phyloP scores from a whole-genome alignment of 2,888 invertebrate species.

The Drosophila emarginata region DNA sequence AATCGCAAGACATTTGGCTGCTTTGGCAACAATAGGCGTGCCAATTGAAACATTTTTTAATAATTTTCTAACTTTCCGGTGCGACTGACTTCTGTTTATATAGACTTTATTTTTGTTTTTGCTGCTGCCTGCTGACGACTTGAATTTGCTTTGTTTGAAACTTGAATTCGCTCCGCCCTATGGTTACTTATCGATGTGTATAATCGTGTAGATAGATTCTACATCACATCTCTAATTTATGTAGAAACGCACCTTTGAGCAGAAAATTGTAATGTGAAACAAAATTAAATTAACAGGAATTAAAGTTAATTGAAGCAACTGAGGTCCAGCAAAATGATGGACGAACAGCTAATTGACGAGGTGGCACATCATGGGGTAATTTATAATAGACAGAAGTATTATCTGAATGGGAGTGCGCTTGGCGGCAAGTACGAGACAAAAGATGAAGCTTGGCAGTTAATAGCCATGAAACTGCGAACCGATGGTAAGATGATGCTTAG shows the following conservation, averaged over 20 bases:
- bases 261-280: conserved; percentile 12
- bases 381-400: conserved; percentile 82
- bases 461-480: conserved; percentile 80
- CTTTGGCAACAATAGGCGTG: conserved; percentile 60
- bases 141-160: neutral
- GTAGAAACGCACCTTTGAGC: neutral
- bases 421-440: conserved; percentile 81
- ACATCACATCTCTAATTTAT: neutral
- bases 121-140: no score
- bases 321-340: conserved; percentile 75
- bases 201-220: neutral
- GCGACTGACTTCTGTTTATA: neutral
- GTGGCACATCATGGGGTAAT: conserved; percentile 82
- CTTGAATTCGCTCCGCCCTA: neutral
- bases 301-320: conserved; percentile 26
- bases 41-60: conserved; percentile 70
- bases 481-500: conserved; percentile 75
- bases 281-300: conserved; percentile 38
- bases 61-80: neutral
- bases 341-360: conserved; percentile 82
- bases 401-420: conserved; percentile 74
- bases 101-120: neutral
- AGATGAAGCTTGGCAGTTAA: conserved; percentile 82
- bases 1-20: conserved; percentile 40
- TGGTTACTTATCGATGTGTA: neutral